Conservation (phyloP, 2,888 invertebrate genomes). For the Arge pagana region DNA sequence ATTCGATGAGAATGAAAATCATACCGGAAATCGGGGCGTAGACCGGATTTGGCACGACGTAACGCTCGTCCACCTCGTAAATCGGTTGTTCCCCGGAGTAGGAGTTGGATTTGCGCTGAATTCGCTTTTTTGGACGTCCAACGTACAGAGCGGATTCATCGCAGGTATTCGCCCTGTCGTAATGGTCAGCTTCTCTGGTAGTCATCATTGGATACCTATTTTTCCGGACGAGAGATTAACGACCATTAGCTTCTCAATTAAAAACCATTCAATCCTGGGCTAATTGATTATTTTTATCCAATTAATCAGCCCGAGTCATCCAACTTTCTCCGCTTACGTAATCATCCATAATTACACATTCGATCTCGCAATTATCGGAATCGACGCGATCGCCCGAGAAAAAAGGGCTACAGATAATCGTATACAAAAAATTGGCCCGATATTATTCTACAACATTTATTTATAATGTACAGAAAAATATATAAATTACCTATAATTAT, state of each 20-base stretch:
- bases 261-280: too few species aligned
- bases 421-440: too few species aligned
- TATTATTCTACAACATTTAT: too few species aligned
- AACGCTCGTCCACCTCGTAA: constrained; percentile 43
- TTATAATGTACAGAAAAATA: too few species aligned
- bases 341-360: background rate
- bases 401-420: too few species aligned
- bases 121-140: constrained; percentile 36
- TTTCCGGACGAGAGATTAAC: background rate
- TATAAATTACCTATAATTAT: background rate
- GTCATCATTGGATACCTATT: constrained; percentile 39
- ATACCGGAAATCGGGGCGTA: constrained; percentile 51
- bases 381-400: too few species aligned
- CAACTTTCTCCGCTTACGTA: background rate
- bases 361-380: too few species aligned
- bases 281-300: background rate
- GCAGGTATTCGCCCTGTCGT: constrained; percentile 48
- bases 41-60: constrained; percentile 34
- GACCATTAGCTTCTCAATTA: too few species aligned
- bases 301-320: background rate
- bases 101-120: constrained; percentile 34
- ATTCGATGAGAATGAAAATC: constrained; percentile 8
- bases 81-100: constrained; percentile 48
- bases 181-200: constrained; percentile 40
- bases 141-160: constrained; percentile 51